Percentiles rank a stretch among this genome's conserved stretches.
Evolutionary conservation across 1,140 invertebrate genomes (phyloP).

Genomic region (Batillaria attramentaria): DNA sequence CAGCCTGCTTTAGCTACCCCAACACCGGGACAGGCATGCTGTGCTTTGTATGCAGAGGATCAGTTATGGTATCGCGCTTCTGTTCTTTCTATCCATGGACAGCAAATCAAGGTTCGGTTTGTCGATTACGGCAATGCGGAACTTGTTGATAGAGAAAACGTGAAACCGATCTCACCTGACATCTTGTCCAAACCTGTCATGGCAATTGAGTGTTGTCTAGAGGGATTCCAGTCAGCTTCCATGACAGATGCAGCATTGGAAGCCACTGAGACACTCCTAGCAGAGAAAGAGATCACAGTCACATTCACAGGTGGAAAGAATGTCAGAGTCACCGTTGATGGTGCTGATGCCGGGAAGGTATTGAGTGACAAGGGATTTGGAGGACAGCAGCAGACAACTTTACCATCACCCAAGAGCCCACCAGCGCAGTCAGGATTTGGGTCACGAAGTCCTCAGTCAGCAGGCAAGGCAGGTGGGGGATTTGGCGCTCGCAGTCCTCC

Average conservation of each 20-base stretch:
- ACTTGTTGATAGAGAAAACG: constrained; percentile 24
- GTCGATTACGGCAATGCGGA: constrained; percentile 79
- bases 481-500: too few relatives aligned
- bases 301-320: constrained; percentile 26
- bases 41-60: constrained; percentile 82
- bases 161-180: constrained; percentile 34
- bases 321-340: constrained; percentile 34
- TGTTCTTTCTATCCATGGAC: constrained; percentile 75
- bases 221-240: constrained; percentile 30
- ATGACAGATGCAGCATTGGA: constrained; percentile 35
- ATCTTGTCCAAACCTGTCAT: constrained; percentile 41
- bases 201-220: constrained; percentile 50
- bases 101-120: constrained; percentile 82
- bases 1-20: constrained; percentile 16
- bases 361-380: constrained; percentile 47
- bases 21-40: constrained; percentile 57
- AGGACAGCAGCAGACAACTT: neutral
- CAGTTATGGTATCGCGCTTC: constrained; percentile 85
- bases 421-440: too few relatives aligned
- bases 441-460: neutral
- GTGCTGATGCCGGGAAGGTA: constrained; percentile 43
- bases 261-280: constrained; percentile 29
- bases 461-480: neutral
- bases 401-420: neutral
- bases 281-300: constrained; percentile 38